Conservation (phyloP, 2,797 vertebrate genomes). For the Cheirogaleus major region DNA sequence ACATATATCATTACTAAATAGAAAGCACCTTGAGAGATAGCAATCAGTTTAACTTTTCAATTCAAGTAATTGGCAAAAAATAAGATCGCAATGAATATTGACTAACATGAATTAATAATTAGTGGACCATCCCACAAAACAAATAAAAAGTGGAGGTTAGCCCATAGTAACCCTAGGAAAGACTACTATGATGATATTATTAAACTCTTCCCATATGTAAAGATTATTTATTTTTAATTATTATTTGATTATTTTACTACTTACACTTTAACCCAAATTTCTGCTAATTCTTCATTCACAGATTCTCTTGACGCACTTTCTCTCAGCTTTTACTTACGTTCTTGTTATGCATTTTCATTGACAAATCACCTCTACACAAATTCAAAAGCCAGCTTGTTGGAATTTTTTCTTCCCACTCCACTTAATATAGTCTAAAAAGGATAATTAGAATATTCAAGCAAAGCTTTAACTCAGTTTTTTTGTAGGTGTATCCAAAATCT, state of each 20-base stretch:
- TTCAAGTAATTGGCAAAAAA: background rate
- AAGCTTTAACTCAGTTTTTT: background rate
- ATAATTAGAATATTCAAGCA: background rate
- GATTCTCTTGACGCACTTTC: background rate
- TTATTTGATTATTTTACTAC: background rate
- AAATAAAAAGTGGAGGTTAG: background rate
- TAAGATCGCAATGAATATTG: background rate
- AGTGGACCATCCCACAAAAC: background rate
- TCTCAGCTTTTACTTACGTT: background rate
- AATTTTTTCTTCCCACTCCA: background rate
- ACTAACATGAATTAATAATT: background rate
- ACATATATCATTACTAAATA: background rate
- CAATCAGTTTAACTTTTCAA: background rate
- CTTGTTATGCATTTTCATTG: background rate
- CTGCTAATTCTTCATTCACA: background rate
- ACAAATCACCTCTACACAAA: background rate
- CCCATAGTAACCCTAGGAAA: background rate
- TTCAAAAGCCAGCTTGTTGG: background rate
- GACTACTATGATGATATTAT: background rate
- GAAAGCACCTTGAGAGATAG: background rate
- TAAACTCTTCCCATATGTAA: background rate
- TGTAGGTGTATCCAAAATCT: background rate
- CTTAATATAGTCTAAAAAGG: background rate
- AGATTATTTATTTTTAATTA: background rate
- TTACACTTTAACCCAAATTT: background rate